Percentiles rank a stretch among this genome's conserved stretches.
Evolutionary conservation across 2,113 vertebrate genomes (phyloP).

Genomic region (Tonatia bakeri): DNA sequence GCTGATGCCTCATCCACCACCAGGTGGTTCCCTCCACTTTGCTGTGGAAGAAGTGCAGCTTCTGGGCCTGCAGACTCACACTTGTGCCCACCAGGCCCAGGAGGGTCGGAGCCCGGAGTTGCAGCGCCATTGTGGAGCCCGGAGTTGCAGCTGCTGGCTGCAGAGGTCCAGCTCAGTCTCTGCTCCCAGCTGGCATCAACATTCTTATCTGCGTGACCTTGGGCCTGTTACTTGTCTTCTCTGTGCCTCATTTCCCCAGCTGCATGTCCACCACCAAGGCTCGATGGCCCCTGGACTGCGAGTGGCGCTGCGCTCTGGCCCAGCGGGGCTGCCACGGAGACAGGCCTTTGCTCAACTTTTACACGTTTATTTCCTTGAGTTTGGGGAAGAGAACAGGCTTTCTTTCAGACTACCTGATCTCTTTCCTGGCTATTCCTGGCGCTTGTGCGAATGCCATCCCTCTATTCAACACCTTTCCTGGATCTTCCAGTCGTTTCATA

Average conservation of each 20-base stretch:
- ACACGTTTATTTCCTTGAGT: background rate
- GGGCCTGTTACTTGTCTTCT: background rate
- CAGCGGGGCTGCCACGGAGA: background rate
- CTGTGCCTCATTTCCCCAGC: background rate
- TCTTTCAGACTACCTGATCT: background rate
- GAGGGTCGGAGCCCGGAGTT: background rate
- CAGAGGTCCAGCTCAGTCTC: background rate
- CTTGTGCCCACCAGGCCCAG: background rate
- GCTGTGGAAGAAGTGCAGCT: background rate
- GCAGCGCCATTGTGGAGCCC: background rate
- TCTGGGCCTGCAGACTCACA: background rate
- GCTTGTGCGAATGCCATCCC: no score
- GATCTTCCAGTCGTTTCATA: background rate
- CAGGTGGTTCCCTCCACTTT: conserved; percentile 87
- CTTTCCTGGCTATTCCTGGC: background rate
- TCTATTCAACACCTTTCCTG: background rate
- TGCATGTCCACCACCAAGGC: background rate
- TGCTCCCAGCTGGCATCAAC: background rate
- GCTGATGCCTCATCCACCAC: conserved; percentile 83
- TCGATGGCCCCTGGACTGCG: background rate
- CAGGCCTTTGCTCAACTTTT: background rate
- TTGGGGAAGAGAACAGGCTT: background rate
- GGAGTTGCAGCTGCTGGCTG: background rate
- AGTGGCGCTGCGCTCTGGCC: background rate
- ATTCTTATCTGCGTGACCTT: background rate